Evolutionary conservation across 2,113 vertebrate genomes (phyloP).

Genomic region (Colistium nudipinnis): DNA sequence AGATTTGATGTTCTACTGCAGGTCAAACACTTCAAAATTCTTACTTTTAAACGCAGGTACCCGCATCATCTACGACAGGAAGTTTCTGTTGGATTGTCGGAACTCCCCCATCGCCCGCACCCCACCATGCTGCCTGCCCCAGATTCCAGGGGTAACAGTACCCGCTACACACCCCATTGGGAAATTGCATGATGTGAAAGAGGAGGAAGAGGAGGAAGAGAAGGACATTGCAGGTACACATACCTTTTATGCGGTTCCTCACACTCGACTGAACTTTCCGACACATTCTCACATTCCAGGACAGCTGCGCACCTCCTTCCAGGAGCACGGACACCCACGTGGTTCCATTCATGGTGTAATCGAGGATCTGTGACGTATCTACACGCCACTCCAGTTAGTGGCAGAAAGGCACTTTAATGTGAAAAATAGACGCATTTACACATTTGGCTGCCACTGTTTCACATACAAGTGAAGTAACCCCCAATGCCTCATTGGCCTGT

Average conservation of each 20-base stretch:
- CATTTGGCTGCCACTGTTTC: background rate
- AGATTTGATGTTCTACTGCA: background rate
- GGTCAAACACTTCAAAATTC: background rate
- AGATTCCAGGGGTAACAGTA: conserved; percentile 90
- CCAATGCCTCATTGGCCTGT: background rate
- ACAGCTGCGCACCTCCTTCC: background rate
- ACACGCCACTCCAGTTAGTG: background rate
- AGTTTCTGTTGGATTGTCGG: conserved; percentile 93
- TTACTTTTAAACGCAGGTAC: conserved; percentile 79
- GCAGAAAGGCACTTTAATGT: background rate
- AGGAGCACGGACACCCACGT: background rate
- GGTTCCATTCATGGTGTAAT: background rate
- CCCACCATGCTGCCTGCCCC: conserved; percentile 91
- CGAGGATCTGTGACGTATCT: background rate
- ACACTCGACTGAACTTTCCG: too few relatives aligned
- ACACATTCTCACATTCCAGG: background rate
- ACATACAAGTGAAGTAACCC: background rate
- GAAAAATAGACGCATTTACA: background rate
- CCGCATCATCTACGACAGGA: conserved; percentile 92
- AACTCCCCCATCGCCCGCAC: conserved; percentile 90
- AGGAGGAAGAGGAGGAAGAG: conserved; percentile 87
- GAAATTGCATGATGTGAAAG: conserved; percentile 88
- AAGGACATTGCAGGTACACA: conserved; percentile 87
- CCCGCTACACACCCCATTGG: conserved; percentile 82
- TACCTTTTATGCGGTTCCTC: too few relatives aligned